Evolutionary conservation across 2,888 invertebrate species (phyloP).

Genomic region (Epirrhoe alternata): DNA sequence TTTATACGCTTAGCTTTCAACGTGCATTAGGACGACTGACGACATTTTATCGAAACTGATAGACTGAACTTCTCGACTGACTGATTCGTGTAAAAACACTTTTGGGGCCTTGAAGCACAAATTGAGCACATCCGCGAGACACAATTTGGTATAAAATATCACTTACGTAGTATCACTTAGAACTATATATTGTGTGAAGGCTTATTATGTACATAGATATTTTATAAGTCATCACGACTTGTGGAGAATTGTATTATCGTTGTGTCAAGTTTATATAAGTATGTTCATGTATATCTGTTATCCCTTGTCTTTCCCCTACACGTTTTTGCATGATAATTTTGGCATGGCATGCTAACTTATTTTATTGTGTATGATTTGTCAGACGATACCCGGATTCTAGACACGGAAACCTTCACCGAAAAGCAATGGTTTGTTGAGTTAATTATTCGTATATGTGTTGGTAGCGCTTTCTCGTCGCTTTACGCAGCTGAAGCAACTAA

Average conservation of each 20-base stretch:
- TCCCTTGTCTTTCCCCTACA: conserved; percentile 54
- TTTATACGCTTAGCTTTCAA: conserved; percentile 79
- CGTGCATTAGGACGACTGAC: conserved; percentile 57
- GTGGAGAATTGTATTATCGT: conserved; percentile 14
- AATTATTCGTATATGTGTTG: conserved; percentile 59
- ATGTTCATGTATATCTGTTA: conserved; percentile 50
- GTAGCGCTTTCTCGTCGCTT: conserved; percentile 59
- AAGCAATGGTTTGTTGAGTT: conserved; percentile 80
- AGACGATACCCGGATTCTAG: conserved; percentile 84
- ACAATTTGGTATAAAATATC: conserved; percentile 36
- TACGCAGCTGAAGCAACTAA: conserved; percentile 54
- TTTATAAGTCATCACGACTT: conserved; percentile 5
- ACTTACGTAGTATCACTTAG: conserved; percentile 43
- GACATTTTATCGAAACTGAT: conserved; percentile 42
- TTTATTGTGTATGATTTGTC: conserved; percentile 80
- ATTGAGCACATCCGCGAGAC: conserved; percentile 41
- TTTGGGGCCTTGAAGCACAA: conserved; percentile 42
- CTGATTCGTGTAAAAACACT: conserved; percentile 41
- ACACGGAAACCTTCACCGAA: conserved; percentile 75
- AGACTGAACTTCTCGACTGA: conserved; percentile 38
- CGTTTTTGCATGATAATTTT: conserved; percentile 75
- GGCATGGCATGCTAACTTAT: conserved; percentile 83
- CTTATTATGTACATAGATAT: conserved; percentile 39
- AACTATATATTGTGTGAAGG: conserved; percentile 35
- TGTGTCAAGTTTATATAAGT: conserved; percentile 46